Conservation (phyloP, 2,113 vertebrate species). For the Hymenochirus boettgeri region DNA sequence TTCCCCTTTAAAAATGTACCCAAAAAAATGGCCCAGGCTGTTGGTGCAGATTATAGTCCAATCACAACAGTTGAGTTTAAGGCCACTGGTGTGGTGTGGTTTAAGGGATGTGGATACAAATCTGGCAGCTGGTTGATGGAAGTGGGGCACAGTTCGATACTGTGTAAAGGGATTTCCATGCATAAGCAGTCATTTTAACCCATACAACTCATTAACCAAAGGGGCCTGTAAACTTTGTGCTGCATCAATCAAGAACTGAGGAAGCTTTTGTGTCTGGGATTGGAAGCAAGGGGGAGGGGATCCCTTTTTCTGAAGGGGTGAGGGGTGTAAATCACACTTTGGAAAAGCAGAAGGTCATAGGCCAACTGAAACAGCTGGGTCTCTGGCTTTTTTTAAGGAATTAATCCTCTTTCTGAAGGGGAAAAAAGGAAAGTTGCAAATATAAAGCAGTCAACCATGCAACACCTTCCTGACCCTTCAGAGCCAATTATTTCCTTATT, state of each 20-base stretch:
- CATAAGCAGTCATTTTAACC: slow-evolving; percentile 37
- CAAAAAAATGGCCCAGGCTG: too few relatives aligned
- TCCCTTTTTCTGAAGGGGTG: slow-evolving; percentile 13
- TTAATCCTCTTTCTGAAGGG: slow-evolving; percentile 23
- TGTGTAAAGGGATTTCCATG: slow-evolving; percentile 30
- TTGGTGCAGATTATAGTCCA: too few relatives aligned
- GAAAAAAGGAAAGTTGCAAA: slow-evolving; percentile 22
- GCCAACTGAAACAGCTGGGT: slow-evolving; percentile 29
- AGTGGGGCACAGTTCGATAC: background rate
- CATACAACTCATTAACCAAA: slow-evolving; percentile 26
- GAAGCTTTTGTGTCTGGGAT: slow-evolving; percentile 32
- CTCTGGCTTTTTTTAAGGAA: slow-evolving; percentile 20
- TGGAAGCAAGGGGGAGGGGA: slow-evolving; percentile 7
- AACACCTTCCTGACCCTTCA: slow-evolving; percentile 20
- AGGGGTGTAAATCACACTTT: slow-evolving; percentile 35
- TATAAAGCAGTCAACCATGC: slow-evolving; percentile 23
- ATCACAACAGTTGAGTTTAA: too few relatives aligned
- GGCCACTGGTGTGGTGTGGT: too few relatives aligned
- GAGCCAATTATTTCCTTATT: slow-evolving; percentile 23
- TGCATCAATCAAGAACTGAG: slow-evolving; percentile 25
- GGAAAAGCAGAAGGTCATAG: slow-evolving; percentile 27
- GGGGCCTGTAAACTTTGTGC: slow-evolving; percentile 24
- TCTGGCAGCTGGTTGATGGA: background rate
- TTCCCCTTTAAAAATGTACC: too few relatives aligned
- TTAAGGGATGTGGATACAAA: too few relatives aligned